Conservation (phyloP, 2,888 invertebrate species). For the Orgyia antiqua region DNA sequence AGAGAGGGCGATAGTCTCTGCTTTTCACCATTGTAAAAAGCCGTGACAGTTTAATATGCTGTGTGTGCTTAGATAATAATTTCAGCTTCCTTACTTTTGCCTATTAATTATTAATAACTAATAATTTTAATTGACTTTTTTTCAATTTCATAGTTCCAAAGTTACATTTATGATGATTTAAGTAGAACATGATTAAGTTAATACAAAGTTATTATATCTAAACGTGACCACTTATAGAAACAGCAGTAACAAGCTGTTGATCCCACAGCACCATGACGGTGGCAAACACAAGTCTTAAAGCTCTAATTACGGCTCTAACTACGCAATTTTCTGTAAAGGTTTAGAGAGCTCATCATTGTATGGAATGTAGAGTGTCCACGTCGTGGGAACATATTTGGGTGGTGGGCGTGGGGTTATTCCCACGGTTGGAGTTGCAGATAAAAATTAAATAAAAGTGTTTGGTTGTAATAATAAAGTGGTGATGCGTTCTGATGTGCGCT, state of each 20-base stretch:
- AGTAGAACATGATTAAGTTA: too few species aligned
- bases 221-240: slow-evolving; percentile 19
- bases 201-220: too few species aligned
- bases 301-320: slow-evolving; percentile 7
- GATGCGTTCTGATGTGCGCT: slow-evolving; percentile 33
- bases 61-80: too few species aligned
- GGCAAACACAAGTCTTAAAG: slow-evolving; percentile 6
- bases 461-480: slow-evolving; percentile 34
- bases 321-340: slow-evolving; percentile 7
- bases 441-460: slow-evolving; percentile 32
- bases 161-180: too few species aligned
- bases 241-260: slow-evolving; percentile 7
- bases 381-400: slow-evolving; percentile 5
- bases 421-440: slow-evolving; percentile 15
- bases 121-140: too few species aligned
- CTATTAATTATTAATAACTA: too few species aligned
- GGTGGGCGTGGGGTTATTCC: slow-evolving; percentile 9
- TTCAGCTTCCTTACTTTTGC: too few species aligned
- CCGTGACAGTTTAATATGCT: too few species aligned
- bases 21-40: too few species aligned
- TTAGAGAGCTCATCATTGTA: slow-evolving; percentile 5
- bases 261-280: slow-evolving; percentile 12
- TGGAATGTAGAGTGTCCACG: neutral
- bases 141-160: too few species aligned
- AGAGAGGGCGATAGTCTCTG: too few species aligned